Evolutionary conservation across 37 sponge, comb jelly and placozoan genomes (phyloP).

Genomic region (Lycopodina hypogea): DNA sequence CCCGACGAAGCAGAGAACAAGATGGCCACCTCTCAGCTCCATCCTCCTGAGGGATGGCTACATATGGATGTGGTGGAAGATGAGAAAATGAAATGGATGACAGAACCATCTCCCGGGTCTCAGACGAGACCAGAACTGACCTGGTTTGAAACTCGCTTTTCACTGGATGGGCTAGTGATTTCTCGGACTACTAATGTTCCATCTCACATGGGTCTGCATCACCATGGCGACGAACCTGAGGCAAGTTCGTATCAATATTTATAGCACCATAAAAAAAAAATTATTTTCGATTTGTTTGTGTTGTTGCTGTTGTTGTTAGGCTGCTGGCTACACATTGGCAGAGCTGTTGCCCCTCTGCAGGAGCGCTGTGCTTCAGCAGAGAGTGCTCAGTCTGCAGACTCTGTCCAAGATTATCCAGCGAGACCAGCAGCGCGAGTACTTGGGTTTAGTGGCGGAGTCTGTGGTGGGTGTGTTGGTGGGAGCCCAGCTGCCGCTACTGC

Average conservation of each 20-base stretch:
- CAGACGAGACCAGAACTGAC: background rate
- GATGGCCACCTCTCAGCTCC: background rate
- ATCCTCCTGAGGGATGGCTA: slow-evolving; percentile 44
- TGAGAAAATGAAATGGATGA: slow-evolving; percentile 89
- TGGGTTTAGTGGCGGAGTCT: slow-evolving; percentile 29
- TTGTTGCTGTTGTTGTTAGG: slow-evolving; percentile 32
- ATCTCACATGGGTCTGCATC: slow-evolving; percentile 70
- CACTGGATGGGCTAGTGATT: slow-evolving; percentile 73
- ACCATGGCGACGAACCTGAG: slow-evolving; percentile 87
- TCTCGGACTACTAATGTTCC: slow-evolving; percentile 45
- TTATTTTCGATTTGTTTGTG: background rate
- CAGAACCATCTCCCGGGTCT: slow-evolving; percentile 13
- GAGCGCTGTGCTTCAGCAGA: slow-evolving; percentile 80
- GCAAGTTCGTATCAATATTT: background rate
- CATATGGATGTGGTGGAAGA: slow-evolving; percentile 81
- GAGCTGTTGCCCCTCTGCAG: slow-evolving; percentile 68
- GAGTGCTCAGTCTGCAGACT: slow-evolving; percentile 59
- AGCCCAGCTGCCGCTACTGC: slow-evolving; percentile 62
- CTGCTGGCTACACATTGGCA: slow-evolving; percentile 84
- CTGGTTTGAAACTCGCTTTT: slow-evolving; percentile 53
- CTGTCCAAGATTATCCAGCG: slow-evolving; percentile 50
- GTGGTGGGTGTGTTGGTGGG: slow-evolving; percentile 41
- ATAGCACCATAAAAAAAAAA: background rate
- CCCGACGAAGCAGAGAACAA: background rate
- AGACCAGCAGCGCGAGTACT: slow-evolving; percentile 57